Percentiles rank a stretch among this genome's conserved stretches.
Evolutionary conservation across 2,113 vertebrate genomes (phyloP).

Genomic region (Pangasianodon hypophthalmus): DNA sequence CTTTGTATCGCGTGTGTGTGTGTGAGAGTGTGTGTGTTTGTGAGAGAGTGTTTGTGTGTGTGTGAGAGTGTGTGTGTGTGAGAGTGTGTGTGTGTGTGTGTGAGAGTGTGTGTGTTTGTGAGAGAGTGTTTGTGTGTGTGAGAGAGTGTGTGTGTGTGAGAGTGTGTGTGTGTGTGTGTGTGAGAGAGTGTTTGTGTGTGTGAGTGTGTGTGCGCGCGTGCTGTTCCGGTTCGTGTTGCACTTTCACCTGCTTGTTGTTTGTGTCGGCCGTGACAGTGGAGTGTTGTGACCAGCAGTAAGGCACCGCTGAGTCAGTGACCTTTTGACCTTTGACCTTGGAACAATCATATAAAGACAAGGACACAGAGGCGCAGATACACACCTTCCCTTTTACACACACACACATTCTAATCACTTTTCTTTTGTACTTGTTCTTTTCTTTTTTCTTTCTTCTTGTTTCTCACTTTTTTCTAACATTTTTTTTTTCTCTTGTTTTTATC

Average conservation of each 20-base stretch:
- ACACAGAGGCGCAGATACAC: not conserved
- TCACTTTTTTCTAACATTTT: not conserved
- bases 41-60: too few species aligned
- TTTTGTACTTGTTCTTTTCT: not conserved
- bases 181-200: not conserved
- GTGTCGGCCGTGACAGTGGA: not conserved
- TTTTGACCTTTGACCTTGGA: not conserved
- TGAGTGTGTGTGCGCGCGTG: not conserved
- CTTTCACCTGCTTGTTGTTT: constrained; percentile 1
- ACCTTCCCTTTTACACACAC: not conserved
- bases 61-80: not conserved
- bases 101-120: not conserved
- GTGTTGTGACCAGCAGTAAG: not conserved
- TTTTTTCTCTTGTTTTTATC: not conserved
- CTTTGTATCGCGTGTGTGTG: too few species aligned
- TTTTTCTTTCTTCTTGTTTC: not conserved
- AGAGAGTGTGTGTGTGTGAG: not conserved
- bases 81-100: not conserved
- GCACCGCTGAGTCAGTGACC: not conserved
- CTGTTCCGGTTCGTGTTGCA: not conserved
- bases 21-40: not conserved
- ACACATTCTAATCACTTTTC: not conserved
- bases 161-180: not conserved
- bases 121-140: not conserved
- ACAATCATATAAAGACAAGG: not conserved